phyloP scores from a whole-genome alignment of 2,113 vertebrate species.

The Apteryx mantelli region DNA sequence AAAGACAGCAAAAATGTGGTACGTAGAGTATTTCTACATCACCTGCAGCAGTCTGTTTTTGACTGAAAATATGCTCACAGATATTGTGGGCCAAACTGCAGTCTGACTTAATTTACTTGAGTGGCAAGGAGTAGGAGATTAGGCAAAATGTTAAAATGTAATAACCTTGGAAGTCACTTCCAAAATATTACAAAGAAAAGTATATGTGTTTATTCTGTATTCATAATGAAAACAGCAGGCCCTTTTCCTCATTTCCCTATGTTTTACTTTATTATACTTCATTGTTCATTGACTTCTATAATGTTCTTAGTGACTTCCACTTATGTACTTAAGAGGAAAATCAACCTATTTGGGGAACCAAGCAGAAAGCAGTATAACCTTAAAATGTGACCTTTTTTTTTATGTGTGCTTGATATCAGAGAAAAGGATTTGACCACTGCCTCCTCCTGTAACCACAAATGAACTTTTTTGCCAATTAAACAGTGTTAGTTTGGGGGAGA shows the following conservation, averaged over 20 bases:
- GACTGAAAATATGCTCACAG: neutral
- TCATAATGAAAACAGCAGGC: neutral
- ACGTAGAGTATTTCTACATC: neutral
- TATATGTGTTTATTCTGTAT: neutral
- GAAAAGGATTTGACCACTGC: neutral
- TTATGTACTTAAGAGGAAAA: neutral
- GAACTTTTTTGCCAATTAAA: neutral
- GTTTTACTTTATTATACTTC: neutral
- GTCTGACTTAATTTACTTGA: neutral
- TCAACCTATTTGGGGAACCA: neutral
- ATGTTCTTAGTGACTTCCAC: neutral
- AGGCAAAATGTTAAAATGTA: neutral
- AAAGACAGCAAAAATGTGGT: neutral
- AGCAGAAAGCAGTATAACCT: neutral
- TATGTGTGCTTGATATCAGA: neutral
- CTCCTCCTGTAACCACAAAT: neutral
- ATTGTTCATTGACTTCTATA: neutral
- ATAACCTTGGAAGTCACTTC: neutral
- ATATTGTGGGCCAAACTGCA: neutral
- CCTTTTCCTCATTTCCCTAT: neutral
- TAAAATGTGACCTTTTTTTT: neutral
- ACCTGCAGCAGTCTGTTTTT: neutral
- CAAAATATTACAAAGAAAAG: neutral
- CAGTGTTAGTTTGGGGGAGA: neutral
- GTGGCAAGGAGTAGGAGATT: neutral